Conservation (phyloP, 2,888 invertebrate genomes). For the Cryptocheilus praepositus region DNA sequence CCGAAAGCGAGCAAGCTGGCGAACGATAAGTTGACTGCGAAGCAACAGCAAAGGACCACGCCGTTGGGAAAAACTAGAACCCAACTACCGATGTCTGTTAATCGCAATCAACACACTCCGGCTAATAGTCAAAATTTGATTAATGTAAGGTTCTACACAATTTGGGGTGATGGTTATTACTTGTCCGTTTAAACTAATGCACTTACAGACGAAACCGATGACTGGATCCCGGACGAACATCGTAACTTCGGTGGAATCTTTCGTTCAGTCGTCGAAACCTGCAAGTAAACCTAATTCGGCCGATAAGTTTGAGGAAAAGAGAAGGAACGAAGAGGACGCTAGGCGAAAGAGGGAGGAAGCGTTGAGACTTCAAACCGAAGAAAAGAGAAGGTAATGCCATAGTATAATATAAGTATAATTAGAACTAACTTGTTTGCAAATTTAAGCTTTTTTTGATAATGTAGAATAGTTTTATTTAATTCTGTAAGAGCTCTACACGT, state of each 20-base stretch:
- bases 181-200: conserved; percentile 4
- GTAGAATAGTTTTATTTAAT: no score
- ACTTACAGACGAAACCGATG: conserved; percentile 64
- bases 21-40: conserved; percentile 50
- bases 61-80: conserved; percentile 63
- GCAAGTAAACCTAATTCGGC: conserved; percentile 56
- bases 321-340: conserved; percentile 75
- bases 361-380: conserved; percentile 78
- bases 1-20: conserved; percentile 49
- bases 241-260: conserved; percentile 61
- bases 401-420: no score
- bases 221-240: conserved; percentile 70
- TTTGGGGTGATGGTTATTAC: neutral
- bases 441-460: no score
- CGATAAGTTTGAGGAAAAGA: conserved; percentile 70
- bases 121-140: conserved; percentile 38
- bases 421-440: no score
- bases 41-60: conserved; percentile 59
- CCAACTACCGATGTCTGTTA: conserved; percentile 61
- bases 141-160: conserved; percentile 41
- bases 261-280: conserved; percentile 65
- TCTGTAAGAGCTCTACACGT: no score
- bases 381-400: conserved; percentile 76
- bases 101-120: conserved; percentile 64
- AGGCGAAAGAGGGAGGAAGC: conserved; percentile 79